Conservation (phyloP, 2,888 invertebrate genomes). For the Cheilosia vulpina region DNA sequence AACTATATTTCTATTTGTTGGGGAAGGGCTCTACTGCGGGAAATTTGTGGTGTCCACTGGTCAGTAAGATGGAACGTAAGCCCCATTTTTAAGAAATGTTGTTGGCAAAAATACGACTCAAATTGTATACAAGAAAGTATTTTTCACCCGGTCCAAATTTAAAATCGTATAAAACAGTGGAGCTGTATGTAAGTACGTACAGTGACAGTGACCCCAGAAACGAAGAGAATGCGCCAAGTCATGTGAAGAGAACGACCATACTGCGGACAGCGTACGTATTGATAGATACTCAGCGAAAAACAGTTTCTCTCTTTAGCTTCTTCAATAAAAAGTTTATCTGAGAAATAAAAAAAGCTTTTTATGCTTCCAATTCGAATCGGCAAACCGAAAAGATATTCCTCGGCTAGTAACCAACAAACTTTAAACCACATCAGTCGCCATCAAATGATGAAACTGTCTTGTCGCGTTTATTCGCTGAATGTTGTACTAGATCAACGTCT, state of each 20-base stretch:
- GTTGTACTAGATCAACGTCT: slow-evolving; percentile 83
- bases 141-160: too few relatives aligned
- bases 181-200: too few relatives aligned
- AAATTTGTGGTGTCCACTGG: too few relatives aligned
- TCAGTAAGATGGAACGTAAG: too few relatives aligned
- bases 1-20: too few relatives aligned
- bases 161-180: too few relatives aligned
- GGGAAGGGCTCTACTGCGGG: too few relatives aligned
- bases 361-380: slow-evolving; percentile 1
- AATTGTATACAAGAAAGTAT: too few relatives aligned
- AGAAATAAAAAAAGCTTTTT: slow-evolving; percentile 18
- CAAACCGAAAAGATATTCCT: slow-evolving; percentile 58
- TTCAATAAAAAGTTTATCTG: too few relatives aligned
- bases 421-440: slow-evolving; percentile 80
- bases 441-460: slow-evolving; percentile 83
- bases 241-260: neutral
- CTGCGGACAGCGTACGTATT: too few relatives aligned
- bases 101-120: too few relatives aligned
- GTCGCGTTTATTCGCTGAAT: slow-evolving; percentile 81
- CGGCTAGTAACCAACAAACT: slow-evolving; percentile 66
- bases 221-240: neutral
- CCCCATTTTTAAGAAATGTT: too few relatives aligned
- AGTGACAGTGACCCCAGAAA: neutral
- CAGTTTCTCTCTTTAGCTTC: neutral
- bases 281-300: slow-evolving; percentile 40